Base-by-base conservation (phyloP, 2,888 invertebrate genomes). In the Leucozona laternaria region DNA sequence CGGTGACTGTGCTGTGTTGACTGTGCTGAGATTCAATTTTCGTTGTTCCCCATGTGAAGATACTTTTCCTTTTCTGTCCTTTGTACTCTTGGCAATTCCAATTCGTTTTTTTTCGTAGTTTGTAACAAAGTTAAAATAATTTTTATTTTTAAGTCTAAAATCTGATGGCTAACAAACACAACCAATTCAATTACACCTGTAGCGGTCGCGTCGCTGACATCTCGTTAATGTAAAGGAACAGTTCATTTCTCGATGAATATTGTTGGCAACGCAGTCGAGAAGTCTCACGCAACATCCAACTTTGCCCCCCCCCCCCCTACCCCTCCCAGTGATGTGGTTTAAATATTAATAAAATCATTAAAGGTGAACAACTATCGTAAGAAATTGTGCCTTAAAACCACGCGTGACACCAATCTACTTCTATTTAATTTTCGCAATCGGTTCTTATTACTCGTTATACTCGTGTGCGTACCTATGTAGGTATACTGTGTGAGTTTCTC, bases 301-400 rank as follows among this genome's bases (percentile, higher is more conserved):
- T n/a, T n/a, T n/a, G n/a, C n/a, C n/a, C 4, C 13, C 6, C 40
- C 5, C 11, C 20, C 20, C 22, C 50, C 6, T 20, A 15, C 22
- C 13, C 37, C 40, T 8, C 40, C 5, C 20, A 66, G 57, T 79
- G 79, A 66, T 58, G 68, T 72, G 72, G 53, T 72, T 28, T 72
- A 60, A 75, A 62, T 68, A 53, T 37, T 31, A 62, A 70, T n/a
- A n/a, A 25, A 72, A 55, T 82, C 57, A 73, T 37, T 66, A 58
- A 84, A 84, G 84, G 80, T 76, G 64, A 80, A 84, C 71, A 84
- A 76, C 80, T 66, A 80, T 84, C 58, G 53, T 82, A 66, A 22
- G 66, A 84, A 79, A 75, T 71, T 79, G 40, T 70, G 76, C 53
- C 84, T 76, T 20, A 45, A 80, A 79, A 76, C 75, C 64, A 50